Evolutionary conservation across 2,113 vertebrate species (phyloP), one percentile per base, ranked within the genome.

Genomic region (Pomatorhinus ruficollis): DNA sequence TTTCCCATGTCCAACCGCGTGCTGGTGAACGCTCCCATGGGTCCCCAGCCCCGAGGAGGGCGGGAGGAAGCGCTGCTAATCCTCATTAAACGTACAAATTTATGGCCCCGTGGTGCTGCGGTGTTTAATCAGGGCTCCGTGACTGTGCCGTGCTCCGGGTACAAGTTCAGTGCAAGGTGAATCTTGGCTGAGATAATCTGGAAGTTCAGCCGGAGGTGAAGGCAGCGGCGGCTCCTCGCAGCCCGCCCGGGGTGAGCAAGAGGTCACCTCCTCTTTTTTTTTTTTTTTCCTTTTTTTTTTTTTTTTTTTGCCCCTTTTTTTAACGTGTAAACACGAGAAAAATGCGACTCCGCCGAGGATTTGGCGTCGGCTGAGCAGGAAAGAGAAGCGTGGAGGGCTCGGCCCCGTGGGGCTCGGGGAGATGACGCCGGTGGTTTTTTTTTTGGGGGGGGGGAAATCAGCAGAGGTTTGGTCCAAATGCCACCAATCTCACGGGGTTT

Each of bases 201-300:
- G 96, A 98, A 98, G 98, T 99, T 99, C 98, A 98, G 66, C 60
- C 61, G 91, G 98, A 99, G 98, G 98, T 99, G 98, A 98, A 98
- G 97, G 98, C 98, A 97, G 98, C 97, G 13, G 83, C 95, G 79
- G 98, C 97, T 97, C 97, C 96, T 93, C 95, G 20, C 79, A 97
- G 98, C 96, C 97, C 11, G 54, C 83, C 80, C 31, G 98, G 97
- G 98, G 98, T 97, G 94, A 98, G 93, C 79, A 75, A 70, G 92
- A 97, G 98, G 98, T 97, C 98, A 96, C 91, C 89, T 93, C 90
- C 64, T 89, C 6, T 9, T 28, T 40, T 66, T 22, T 81, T 97
- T 24, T 47, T 42, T 35, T 24, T 84, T 6, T 28, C 72, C 19
- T 39, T n/a, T 22, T 25, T 82, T 97, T 24, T 47, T 42, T 40